phyloP scores from a whole-genome alignment of 2,797 vertebrate genomes.

The Percopsis omiscomaycus region DNA sequence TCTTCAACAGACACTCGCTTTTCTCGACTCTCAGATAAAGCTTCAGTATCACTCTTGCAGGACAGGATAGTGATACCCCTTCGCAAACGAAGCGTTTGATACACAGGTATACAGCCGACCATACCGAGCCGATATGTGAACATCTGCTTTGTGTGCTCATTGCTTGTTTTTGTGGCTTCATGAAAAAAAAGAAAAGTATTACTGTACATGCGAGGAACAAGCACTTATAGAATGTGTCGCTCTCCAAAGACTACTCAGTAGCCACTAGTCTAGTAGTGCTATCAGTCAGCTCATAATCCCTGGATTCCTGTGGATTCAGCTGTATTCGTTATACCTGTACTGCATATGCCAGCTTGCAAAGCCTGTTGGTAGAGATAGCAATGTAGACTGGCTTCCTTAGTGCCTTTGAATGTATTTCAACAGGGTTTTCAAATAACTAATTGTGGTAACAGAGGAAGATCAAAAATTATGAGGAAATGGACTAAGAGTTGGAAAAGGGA shows the following conservation, averaged over 20 bases:
- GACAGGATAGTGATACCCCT: slow-evolving; percentile 68
- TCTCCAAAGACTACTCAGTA: slow-evolving; percentile 64
- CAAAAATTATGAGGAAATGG: slow-evolving; percentile 29
- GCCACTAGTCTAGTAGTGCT: slow-evolving; percentile 52
- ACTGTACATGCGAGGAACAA: slow-evolving; percentile 34
- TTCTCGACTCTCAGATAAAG: slow-evolving; percentile 56
- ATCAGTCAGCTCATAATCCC: slow-evolving; percentile 27
- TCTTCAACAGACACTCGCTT: slow-evolving; percentile 68
- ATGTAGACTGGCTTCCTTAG: slow-evolving; percentile 77
- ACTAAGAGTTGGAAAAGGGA: slow-evolving; percentile 44
- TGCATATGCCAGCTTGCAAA: slow-evolving; percentile 68
- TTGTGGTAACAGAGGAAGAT: slow-evolving; percentile 34
- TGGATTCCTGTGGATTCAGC: slow-evolving; percentile 59
- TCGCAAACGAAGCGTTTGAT: slow-evolving; percentile 42
- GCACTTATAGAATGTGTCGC: slow-evolving; percentile 50
- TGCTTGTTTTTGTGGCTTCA: slow-evolving; percentile 38
- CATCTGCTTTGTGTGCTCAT: slow-evolving; percentile 47
- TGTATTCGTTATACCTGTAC: slow-evolving; percentile 45
- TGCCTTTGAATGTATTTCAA: slow-evolving; percentile 81
- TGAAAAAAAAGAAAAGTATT: slow-evolving; percentile 23
- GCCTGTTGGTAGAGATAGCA: slow-evolving; percentile 52
- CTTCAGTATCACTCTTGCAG: slow-evolving; percentile 71
- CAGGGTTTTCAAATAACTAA: slow-evolving; percentile 69
- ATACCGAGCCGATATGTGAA: slow-evolving; percentile 37
- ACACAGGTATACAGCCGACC: slow-evolving; percentile 11